phyloP scores from a whole-genome alignment of 2,113 vertebrate species.

The Cyphomyrus discorhynchus region DNA sequence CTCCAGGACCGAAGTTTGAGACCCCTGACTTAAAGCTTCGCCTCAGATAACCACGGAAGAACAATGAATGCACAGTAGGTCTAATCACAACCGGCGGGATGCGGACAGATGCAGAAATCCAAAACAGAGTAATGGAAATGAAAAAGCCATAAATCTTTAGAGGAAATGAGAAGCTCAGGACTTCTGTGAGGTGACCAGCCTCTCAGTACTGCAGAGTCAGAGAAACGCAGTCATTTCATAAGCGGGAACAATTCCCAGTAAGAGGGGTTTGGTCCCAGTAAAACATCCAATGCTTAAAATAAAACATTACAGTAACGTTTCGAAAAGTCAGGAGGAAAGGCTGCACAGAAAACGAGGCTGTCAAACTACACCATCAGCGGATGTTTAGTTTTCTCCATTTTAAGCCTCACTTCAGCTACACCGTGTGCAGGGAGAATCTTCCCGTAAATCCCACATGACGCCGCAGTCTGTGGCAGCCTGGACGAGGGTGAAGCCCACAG shows the following conservation, averaged over 20 bases:
- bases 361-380: neutral
- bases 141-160: neutral
- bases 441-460: neutral
- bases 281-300: neutral
- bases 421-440: neutral
- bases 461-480: neutral
- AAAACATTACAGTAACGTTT: neutral
- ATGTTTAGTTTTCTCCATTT: neutral
- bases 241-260: neutral
- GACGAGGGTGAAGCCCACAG: neutral
- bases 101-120: neutral
- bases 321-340: neutral
- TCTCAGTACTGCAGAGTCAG: neutral
- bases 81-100: neutral
- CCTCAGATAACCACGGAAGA: neutral
- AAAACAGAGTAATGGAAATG: neutral
- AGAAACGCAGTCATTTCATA: neutral
- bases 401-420: neutral
- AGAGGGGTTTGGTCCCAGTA: neutral
- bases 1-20: too few species aligned
- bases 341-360: neutral
- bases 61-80: neutral
- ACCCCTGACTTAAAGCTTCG: neutral
- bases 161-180: neutral
- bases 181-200: neutral